Evolutionary conservation across 1,140 invertebrate genomes (phyloP).

Genomic region (Drosophila santomea): DNA sequence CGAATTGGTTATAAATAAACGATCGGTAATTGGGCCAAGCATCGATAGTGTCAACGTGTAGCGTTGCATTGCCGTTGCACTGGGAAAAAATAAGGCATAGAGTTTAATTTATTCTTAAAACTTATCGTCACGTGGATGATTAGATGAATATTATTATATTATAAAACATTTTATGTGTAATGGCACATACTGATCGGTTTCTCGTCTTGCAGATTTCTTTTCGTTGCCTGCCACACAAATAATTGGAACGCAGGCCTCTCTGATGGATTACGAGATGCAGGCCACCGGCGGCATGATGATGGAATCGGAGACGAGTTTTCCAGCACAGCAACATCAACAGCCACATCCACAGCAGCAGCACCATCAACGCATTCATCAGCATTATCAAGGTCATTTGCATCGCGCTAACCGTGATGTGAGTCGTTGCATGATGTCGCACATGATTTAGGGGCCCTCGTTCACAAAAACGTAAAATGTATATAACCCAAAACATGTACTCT

Average conservation of each 20-base stretch:
- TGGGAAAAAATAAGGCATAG: neutral
- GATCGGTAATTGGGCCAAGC: conserved; percentile 50
- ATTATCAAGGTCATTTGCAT: conserved; percentile 84
- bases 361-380: conserved; percentile 65
- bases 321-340: conserved; percentile 34
- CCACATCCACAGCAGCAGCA: conserved; percentile 42
- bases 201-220: conserved; percentile 70
- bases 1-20: conserved; percentile 51
- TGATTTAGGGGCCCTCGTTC: conserved; percentile 70
- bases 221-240: conserved; percentile 76
- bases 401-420: conserved; percentile 84
- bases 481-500: conserved; percentile 19
- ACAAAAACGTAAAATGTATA: conserved; percentile 28
- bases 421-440: conserved; percentile 84
- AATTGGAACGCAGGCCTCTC: conserved; percentile 78
- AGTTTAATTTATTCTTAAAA: too few relatives aligned
- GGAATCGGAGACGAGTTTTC: conserved; percentile 30
- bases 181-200: neutral
- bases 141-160: too few relatives aligned
- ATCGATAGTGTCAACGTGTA: conserved; percentile 34
- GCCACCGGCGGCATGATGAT: conserved; percentile 51
- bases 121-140: too few relatives aligned
- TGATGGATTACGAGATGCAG: conserved; percentile 75
- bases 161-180: too few relatives aligned
- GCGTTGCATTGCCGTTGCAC: conserved; percentile 24